Base-by-base conservation (phyloP, 2,113 vertebrate species). In the Seriola aureovittata region DNA sequence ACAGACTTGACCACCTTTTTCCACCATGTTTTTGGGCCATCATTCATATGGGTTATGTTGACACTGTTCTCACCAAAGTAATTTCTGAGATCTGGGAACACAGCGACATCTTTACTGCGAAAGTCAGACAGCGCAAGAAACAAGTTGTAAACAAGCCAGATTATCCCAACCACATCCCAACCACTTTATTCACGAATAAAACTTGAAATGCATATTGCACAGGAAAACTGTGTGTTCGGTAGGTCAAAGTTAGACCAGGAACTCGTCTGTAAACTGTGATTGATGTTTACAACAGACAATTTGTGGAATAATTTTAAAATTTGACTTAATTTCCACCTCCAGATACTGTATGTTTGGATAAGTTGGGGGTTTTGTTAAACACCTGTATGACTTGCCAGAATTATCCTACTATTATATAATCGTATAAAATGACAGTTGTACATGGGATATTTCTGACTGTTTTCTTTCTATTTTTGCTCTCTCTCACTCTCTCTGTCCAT, bases 391-490 rank as follows among this genome's bases (percentile, higher is more conserved):
- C 10, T 21, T 21, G 17, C 50, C 19, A 23, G 21, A 55, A 23
- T 12, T 10, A 23, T 23, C 4, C 21, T 1, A 55, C 54, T 55
- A 55, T 54, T 54, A 54, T 29, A 57, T 25, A 32, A 73, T 36
- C 38, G 0, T 29, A 54, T 46, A 12, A 66, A 77, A 83, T 9
- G 0, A 29, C 23, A 29, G 65, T 58, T 42, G 11, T 40, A 55
- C 38, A 48, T 34, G 17, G 5, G 9, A 7, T 67, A 71, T 70
- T 59, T 81, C 55, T 48, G 23, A 48, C 55, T 54, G 13, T n/a
- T 42, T 67, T 75, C 25, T 44, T 63, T 80, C 60, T 75, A 82
- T 84, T 73, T 81, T 34, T 13, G 48, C 40, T 48, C 38, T 16
- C 38, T 16, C 44, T 54, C 4, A n/a, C 23, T 50, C 25, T 40